Base-by-base conservation (phyloP, 2,113 vertebrate genomes). In the Choloepus hoffmanni region DNA sequence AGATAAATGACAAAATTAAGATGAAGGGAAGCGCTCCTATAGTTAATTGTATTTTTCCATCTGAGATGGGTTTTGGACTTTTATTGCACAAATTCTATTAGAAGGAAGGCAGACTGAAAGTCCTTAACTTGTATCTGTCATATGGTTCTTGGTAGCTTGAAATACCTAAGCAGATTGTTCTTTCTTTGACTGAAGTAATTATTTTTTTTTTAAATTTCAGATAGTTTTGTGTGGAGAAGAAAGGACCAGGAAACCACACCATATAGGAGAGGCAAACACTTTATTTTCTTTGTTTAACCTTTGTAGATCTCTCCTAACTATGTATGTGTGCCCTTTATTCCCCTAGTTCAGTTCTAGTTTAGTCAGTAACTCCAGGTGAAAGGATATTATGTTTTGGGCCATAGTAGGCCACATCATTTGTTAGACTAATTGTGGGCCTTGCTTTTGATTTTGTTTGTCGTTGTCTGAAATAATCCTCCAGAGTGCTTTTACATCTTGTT, bases 391-490 rank as follows among this genome's bases (percentile, higher is more conserved):
- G 15, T 93, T 92, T 50, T 26, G 53, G 83, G 85, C 30, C 36
- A 14, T 24, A 65, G 21, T 73, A 92, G 24, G 8, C 62, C 78
- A 13, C 0, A 1, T 84, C 76, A 94, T 86, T 55, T 79, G 23
- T 23, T 78, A 26, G 63, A 36, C 55, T 90, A 26, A 90, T 73
- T 72, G 45, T 87, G 48, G 70, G 21, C 14, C 58, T 92, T 85
- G 21, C 33, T 89, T 94, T 83, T 96, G 18, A 67, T 84, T 94
- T 81, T 89, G 12, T 68, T 79, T 85, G 33, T 79, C 81, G 30
- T 78, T 48, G 67, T n/a, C 18, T 30, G 58, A 83, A 95, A 16
- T 70, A 72, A 40, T 82, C 28, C 43, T 92, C 58, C 36, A 90
- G 24, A 53, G 72, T 91, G 55, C 26, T 68, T 95, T 88, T 70